Conservation (phyloP, 2,113 vertebrate species). For the Calypte anna region DNA sequence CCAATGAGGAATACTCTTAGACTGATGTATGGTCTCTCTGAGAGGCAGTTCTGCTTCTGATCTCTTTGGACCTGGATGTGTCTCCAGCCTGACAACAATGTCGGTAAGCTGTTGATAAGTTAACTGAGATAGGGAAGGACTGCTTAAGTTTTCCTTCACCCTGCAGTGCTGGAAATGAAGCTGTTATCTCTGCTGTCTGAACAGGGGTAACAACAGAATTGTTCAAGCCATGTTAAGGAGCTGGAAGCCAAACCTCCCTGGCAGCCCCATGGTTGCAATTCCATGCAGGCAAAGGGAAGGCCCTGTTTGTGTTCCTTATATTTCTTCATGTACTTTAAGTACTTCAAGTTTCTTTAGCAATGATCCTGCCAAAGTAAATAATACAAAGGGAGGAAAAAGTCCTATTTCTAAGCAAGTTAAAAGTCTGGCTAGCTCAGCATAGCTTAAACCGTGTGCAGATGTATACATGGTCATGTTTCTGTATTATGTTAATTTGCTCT, state of each 20-base stretch:
- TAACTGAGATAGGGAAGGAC: neutral
- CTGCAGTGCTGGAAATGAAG: neutral
- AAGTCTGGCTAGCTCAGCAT: neutral
- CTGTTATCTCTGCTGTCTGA: neutral
- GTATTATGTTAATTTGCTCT: too few species aligned
- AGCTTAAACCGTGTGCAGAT: neutral
- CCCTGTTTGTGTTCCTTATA: neutral
- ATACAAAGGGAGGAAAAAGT: neutral
- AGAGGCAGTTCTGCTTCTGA: neutral
- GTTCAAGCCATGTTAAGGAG: neutral
- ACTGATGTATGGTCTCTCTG: neutral
- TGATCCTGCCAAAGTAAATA: neutral
- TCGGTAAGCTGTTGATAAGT: neutral
- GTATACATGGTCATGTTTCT: neutral
- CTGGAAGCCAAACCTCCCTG: neutral
- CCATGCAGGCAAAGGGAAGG: neutral
- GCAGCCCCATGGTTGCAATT: neutral
- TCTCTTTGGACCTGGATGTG: neutral
- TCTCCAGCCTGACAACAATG: neutral
- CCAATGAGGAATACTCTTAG: neutral
- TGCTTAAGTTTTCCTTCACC: neutral
- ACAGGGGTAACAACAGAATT: neutral
- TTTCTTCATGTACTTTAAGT: neutral
- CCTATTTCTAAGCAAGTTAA: neutral
- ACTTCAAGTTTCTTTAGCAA: neutral